A percentile compares a stretch with the other conserved stretches of the same genome.
Conservation (phyloP, 2,888 invertebrate genomes). For the Diaphora mendica region DNA sequence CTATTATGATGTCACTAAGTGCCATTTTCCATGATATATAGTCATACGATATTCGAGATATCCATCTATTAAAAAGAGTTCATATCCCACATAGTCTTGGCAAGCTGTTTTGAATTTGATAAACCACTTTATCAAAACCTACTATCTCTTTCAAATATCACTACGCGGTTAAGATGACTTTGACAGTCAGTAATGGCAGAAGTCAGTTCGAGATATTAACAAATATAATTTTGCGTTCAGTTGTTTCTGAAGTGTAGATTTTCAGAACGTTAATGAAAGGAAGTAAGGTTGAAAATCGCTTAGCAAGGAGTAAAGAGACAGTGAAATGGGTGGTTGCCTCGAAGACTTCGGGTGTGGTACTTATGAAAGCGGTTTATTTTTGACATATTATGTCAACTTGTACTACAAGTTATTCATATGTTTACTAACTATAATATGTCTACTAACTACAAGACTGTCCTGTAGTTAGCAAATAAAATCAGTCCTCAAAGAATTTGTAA, state of each 20-base stretch:
- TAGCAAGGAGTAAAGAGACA: neutral
- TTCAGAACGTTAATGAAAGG: constrained; percentile 22
- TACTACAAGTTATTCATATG: too few relatives aligned
- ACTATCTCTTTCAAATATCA: constrained; percentile 59
- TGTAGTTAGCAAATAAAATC: too few relatives aligned
- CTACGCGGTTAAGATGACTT: constrained; percentile 59
- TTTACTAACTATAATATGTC: too few relatives aligned
- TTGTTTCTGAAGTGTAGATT: constrained; percentile 15
- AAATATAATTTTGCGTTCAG: constrained; percentile 39
- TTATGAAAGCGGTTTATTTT: constrained; percentile 11
- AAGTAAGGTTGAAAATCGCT: constrained; percentile 47
- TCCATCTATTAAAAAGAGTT: constrained; percentile 37
- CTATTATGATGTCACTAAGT: constrained; percentile 18
- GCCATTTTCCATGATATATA: constrained; percentile 41
- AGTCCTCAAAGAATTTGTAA: too few relatives aligned
- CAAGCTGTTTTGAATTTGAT: constrained; percentile 38
- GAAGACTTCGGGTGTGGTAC: constrained; percentile 37
- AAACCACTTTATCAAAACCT: constrained; percentile 39
- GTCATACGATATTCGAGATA: constrained; percentile 41
- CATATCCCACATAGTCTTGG: constrained; percentile 2
- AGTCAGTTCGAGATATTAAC: constrained; percentile 64
- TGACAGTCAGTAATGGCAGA: constrained; percentile 65
- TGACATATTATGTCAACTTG: too few relatives aligned
- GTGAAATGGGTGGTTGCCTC: constrained; percentile 25
- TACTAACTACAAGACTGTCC: too few relatives aligned